Conservation (phyloP, 1,140 invertebrate species). For the Papilio glaucus region DNA sequence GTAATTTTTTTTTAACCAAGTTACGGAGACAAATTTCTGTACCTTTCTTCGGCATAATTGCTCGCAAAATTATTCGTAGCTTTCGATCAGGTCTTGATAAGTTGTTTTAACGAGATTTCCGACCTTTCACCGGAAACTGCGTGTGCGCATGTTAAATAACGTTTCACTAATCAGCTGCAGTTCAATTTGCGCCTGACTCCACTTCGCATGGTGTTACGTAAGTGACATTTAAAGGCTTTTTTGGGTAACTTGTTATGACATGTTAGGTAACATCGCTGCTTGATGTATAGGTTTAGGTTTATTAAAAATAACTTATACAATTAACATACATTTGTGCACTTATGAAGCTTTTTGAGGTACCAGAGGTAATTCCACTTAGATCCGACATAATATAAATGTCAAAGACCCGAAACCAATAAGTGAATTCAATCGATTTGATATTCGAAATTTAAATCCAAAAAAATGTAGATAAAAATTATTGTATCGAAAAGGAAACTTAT, state of each 20-base stretch:
- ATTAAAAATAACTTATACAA: not conserved
- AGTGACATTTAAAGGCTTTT: conserved; percentile 2
- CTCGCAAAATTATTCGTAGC: not conserved
- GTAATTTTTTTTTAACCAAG: not conserved
- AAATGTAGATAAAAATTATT: no score
- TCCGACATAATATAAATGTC: no score
- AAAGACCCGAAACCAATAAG: no score
- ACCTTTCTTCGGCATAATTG: not conserved
- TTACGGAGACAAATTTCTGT: not conserved
- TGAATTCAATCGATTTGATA: no score
- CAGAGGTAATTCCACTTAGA: no score
- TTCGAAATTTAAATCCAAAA: no score
- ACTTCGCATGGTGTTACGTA: not conserved
- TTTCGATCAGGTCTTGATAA: conserved; percentile 18
- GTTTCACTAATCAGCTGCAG: conserved; percentile 9
- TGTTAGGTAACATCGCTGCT: conserved; percentile 11
- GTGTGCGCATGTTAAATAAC: conserved; percentile 4
- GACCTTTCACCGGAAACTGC: conserved; percentile 33
- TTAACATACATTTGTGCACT: not conserved
- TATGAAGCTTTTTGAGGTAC: not conserved
- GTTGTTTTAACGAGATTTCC: conserved; percentile 1
- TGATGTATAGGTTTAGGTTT: not conserved
- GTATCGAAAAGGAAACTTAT: not conserved
- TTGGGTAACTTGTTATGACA: conserved; percentile 11
- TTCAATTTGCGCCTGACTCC: conserved; percentile 13